These are phyloP conservation scores for Syngnathus floridae DNA, from an alignment of 2,113 vertebrate species.

Conservation along the genomic window DNA sequence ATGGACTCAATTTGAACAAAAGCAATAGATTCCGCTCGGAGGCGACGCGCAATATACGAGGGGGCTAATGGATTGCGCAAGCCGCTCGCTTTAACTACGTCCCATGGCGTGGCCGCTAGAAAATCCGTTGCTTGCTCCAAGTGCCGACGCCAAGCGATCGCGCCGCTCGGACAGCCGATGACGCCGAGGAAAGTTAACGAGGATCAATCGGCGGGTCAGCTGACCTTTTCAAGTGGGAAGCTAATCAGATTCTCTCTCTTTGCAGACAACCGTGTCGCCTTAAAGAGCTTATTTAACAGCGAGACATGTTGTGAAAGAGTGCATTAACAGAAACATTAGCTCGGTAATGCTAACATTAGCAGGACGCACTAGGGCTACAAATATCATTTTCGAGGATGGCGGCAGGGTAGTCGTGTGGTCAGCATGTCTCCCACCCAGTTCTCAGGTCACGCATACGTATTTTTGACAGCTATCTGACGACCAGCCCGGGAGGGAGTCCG, in stretches of 20 bases:
- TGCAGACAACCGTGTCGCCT: not conserved
- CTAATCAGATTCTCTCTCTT: constrained; percentile 29
- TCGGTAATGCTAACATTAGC: no score
- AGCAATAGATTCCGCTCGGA: not conserved
- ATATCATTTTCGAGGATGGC: no score
- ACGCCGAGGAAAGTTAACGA: not conserved
- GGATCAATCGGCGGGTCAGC: constrained; percentile 32
- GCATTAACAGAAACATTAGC: not conserved
- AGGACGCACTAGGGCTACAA: no score
- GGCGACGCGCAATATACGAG: not conserved
- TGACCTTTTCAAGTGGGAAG: constrained; percentile 36
- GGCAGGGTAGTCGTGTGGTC: no score
- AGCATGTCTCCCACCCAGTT: no score
- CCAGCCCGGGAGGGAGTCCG: no score
- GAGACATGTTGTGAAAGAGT: not conserved
- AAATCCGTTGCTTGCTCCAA: not conserved
- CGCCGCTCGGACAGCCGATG: not conserved
- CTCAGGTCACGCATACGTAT: no score
- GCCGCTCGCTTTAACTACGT: not conserved
- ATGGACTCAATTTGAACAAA: not conserved
- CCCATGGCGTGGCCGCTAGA: not conserved
- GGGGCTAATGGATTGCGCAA: not conserved
- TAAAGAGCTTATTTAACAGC: constrained; percentile 3
- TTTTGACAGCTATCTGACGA: no score
- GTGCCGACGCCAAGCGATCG: not conserved